A percentile compares a stretch with the other conserved stretches of the same genome.
These are phyloP conservation scores for Chiroxiphia lanceolata DNA, from an alignment of 2,797 vertebrate genomes.

Conservation along the genomic window DNA sequence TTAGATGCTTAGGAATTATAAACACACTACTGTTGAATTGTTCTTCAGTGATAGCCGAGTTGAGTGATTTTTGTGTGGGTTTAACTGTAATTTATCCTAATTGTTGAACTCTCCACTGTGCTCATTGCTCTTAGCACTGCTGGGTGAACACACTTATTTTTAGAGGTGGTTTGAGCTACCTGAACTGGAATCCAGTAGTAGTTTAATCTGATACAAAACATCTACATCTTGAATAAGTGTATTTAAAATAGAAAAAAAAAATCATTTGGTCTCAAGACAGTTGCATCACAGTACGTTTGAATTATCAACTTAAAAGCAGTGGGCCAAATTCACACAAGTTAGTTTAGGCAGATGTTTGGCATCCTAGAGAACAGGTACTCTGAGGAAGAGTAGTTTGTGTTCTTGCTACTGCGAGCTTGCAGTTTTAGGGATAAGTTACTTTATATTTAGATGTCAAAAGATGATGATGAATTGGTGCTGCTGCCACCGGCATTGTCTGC, in stretches of 20 bases:
- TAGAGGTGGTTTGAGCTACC: not conserved
- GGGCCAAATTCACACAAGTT: not conserved
- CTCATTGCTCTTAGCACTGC: not conserved
- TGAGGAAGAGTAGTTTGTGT: not conserved
- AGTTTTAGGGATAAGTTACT: not conserved
- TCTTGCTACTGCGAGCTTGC: not conserved
- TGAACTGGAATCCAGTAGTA: not conserved
- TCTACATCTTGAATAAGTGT: not conserved
- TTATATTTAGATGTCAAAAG: not conserved
- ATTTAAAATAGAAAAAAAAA: not conserved
- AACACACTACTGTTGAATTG: not conserved
- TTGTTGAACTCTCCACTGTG: not conserved
- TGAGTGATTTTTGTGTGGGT: not conserved
- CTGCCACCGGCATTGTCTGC: not conserved
- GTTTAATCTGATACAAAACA: not conserved
- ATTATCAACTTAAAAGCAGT: not conserved
- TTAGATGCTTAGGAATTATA: not conserved
- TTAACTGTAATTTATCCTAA: not conserved
- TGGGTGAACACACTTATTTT: not conserved
- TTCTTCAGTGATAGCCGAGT: not conserved
- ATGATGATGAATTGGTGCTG: not conserved
- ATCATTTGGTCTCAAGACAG: not conserved
- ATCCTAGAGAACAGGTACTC: not conserved
- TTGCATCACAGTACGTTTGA: not conserved
- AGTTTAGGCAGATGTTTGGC: not conserved